Percentiles rank a stretch among this genome's conserved stretches.
Conservation (phyloP, 2,113 vertebrate genomes). For the Procavia capensis region DNA sequence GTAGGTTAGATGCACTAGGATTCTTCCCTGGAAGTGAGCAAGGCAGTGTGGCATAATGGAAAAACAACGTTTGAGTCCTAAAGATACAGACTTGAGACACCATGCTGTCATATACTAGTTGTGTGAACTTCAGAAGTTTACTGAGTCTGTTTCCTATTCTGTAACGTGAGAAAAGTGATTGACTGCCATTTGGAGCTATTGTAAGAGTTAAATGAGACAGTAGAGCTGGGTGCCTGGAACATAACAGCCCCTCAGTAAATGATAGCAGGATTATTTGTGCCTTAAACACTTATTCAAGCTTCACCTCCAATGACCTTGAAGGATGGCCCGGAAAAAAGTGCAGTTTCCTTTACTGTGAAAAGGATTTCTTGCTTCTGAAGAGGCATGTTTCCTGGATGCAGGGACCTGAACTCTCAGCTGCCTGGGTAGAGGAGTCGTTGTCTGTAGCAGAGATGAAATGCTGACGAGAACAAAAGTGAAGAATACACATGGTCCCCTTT, state of each 20-base stretch:
- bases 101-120: background rate
- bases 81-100: background rate
- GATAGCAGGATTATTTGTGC: background rate
- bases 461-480: no score
- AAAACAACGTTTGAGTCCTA: background rate
- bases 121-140: background rate
- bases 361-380: background rate
- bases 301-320: background rate
- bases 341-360: background rate
- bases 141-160: background rate
- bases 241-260: rapidly evolving
- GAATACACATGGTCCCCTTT: background rate
- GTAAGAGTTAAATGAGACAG: background rate
- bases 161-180: background rate
- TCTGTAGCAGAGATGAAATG: background rate
- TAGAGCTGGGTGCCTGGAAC: background rate
- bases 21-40: background rate
- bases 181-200: no score
- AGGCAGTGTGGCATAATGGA: background rate
- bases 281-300: background rate
- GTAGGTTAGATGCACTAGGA: background rate
- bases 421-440: background rate
- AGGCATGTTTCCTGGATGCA: background rate
- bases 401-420: background rate
- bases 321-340: no score